Conservation (phyloP, 2,888 invertebrate genomes). For the Carterocephalus palaemon region DNA sequence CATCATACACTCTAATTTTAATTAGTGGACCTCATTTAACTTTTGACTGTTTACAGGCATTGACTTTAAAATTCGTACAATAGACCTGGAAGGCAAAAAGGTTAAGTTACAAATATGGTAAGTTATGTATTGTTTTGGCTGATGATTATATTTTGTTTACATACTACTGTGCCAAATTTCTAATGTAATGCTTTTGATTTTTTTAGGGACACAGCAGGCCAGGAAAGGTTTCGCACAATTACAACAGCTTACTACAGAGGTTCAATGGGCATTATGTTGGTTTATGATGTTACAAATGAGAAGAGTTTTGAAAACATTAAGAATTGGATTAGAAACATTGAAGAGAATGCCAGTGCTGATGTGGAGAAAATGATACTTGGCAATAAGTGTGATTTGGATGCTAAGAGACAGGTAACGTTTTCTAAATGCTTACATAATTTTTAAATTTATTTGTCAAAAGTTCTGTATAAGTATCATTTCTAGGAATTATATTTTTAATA, state of each 20-base stretch:
- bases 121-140: conserved; percentile 49
- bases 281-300: conserved; percentile 99
- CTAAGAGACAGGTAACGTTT: conserved; percentile 88
- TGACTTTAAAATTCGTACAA: conserved; percentile 99
- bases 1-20: conserved; percentile 74
- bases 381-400: conserved; percentile 99
- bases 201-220: conserved; percentile 98
- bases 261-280: conserved; percentile 99
- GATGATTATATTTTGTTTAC: conserved; percentile 18
- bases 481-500: no score
- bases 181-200: neutral
- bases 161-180: conserved; percentile 16
- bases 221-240: conserved; percentile 98
- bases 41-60: conserved; percentile 86
- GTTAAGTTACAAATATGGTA: conserved; percentile 99
- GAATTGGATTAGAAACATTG: conserved; percentile 99
- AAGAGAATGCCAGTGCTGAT: conserved; percentile 98
- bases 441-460: neutral
- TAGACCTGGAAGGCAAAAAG: conserved; percentile 98
- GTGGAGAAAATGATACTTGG: conserved; percentile 99
- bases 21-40: conserved; percentile 56
- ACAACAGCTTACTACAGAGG: conserved; percentile 99
- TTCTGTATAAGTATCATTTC: neutral
- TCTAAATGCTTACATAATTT: neutral
- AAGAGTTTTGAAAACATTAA: conserved; percentile 99